Conservation (phyloP, 2,888 invertebrate genomes). For the Serrognathus titanus region DNA sequence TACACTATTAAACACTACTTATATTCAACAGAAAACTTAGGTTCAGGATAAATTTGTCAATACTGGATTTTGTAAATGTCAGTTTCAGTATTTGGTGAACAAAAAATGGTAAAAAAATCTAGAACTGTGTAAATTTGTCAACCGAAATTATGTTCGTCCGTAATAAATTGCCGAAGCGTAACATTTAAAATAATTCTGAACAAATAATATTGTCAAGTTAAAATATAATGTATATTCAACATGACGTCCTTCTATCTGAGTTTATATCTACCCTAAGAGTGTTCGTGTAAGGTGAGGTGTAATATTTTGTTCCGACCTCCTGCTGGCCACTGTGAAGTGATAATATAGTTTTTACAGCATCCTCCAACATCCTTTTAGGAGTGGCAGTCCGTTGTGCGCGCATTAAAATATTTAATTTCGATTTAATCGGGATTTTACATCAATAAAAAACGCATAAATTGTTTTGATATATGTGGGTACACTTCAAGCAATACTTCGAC, state of each 20-base stretch:
- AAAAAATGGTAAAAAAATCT: too few relatives aligned
- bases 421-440: slow-evolving; percentile 47
- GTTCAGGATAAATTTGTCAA: too few relatives aligned
- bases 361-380: slow-evolving; percentile 34
- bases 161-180: slow-evolving; percentile 14
- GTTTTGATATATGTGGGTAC: slow-evolving; percentile 17
- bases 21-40: too few relatives aligned
- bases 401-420: slow-evolving; percentile 46
- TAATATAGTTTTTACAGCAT: slow-evolving; percentile 47
- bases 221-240: slow-evolving; percentile 29
- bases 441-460: slow-evolving; percentile 46
- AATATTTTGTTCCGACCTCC: slow-evolving; percentile 44
- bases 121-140: neutral
- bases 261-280: slow-evolving; percentile 24
- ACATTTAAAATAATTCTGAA: slow-evolving; percentile 25
- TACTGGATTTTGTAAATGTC: too few relatives aligned
- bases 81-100: too few relatives aligned
- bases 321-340: slow-evolving; percentile 42
- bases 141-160: neutral
- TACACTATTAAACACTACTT: too few relatives aligned
- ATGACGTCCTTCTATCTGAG: slow-evolving; percentile 25
- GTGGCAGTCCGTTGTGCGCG: slow-evolving; percentile 37
- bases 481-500: neutral
- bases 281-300: slow-evolving; percentile 30
- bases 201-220: slow-evolving; percentile 32